Evolutionary conservation across 2,113 vertebrate genomes (phyloP), one percentile per base, ranked within the genome.

Genomic region (Alexandromys fortis): DNA sequence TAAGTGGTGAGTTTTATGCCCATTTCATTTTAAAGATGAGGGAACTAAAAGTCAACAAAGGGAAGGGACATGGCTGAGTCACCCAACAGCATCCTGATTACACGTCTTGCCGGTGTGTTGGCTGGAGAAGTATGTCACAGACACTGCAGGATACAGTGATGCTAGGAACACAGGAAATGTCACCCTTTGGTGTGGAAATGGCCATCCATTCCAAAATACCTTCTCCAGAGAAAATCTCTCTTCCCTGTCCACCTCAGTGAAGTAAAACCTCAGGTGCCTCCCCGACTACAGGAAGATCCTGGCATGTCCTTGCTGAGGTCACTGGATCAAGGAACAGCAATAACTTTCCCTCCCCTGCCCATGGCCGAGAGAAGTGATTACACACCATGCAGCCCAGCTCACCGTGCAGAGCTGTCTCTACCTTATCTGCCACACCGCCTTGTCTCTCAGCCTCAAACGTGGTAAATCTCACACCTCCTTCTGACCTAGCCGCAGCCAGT

Each of bases 21-120:
- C 78, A 24, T 49, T 38, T 17, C 67, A 89, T 89, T 95, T 95
- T 61, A 92, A 92, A 86, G 47, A 83, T 88, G 30, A 94, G 19
- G 22, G 67, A 94, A 93, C 63, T 65, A 12, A 75, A 42, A 22
- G n/a, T 92, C 86, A 63, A 55, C 92, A 95, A 77, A 55, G 28
- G 33, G 38, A 88, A 30, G 73, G 2, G 38, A 35, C 11, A n/a
- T 42, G 35, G 7, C 38, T 26, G n/a, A 49, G 52, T 73, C 55
- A 49, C 28, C 10, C 5, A 86, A 61, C 7, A 82, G 33, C 82
- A 77, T 22, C 86, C 38, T 75, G 35, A 58, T 78, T 7, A 38
- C 14, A 12, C 67, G 16, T 35, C 22, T 55, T 24, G 47, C 33
- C 67, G 35, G 45, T 85, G 30, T 33, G 6, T 21, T 33, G 3